These are phyloP conservation scores for Lasioglossum leucozonium DNA, from an alignment of 2,888 invertebrate species.

Conservation along the genomic window DNA sequence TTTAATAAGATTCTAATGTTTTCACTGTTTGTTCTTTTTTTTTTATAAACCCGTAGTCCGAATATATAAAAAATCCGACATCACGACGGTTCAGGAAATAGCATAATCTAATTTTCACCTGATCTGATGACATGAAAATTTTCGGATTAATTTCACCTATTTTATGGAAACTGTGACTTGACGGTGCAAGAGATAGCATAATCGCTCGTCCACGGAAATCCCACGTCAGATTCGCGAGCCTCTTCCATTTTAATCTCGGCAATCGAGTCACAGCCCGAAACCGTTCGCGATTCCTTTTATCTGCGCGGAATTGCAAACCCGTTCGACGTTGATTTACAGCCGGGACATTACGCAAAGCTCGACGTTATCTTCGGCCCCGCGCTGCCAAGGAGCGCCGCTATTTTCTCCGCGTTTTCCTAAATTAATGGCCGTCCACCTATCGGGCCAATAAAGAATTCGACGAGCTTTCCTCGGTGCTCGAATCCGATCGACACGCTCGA, in stretches of 20 bases:
- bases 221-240: neutral
- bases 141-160: neutral
- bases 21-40: too few species aligned
- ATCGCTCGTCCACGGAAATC: neutral
- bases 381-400: conserved; percentile 10
- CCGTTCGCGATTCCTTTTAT: conserved; percentile 54
- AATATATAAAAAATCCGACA: neutral
- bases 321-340: conserved; percentile 65
- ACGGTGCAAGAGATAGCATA: neutral
- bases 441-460: conserved; percentile 12
- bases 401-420: conserved; percentile 10
- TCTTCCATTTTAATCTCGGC: neutral
- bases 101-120: neutral
- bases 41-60: too few species aligned
- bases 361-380: conserved; percentile 55
- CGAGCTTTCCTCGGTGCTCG: neutral
- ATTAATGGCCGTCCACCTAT: conserved; percentile 15
- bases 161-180: neutral
- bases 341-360: conserved; percentile 56
- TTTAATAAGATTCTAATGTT: too few species aligned
- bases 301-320: conserved; percentile 49
- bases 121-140: neutral
- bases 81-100: too few species aligned
- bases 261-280: neutral
- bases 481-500: neutral